phyloP scores from a whole-genome alignment of 2,113 vertebrate genomes.

The Antechinus stuartii region DNA sequence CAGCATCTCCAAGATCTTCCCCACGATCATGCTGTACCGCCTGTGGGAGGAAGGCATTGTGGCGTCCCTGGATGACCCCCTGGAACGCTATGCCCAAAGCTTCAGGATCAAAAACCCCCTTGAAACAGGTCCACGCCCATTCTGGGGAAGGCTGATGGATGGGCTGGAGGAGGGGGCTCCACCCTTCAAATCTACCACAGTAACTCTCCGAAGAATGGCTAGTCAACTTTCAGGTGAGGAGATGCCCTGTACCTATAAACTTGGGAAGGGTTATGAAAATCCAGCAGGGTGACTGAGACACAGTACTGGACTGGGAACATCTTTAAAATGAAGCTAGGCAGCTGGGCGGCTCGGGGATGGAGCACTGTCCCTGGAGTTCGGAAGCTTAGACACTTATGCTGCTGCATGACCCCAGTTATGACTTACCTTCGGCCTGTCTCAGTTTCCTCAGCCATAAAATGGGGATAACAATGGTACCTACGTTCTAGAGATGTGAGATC shows the following conservation, averaged over 20 bases:
- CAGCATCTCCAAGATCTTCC: conserved; percentile 95
- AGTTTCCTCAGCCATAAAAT: background rate
- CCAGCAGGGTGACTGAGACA: background rate
- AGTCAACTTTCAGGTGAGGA: conserved; percentile 90
- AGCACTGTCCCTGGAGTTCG: background rate
- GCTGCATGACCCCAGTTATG: background rate
- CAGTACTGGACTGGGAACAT: background rate
- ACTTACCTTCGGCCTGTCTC: background rate
- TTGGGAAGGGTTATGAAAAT: background rate
- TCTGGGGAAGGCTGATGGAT: conserved; percentile 86
- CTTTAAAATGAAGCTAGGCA: background rate
- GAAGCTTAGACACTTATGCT: background rate
- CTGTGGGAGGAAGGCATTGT: conserved; percentile 93
- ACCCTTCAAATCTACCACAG: conserved; percentile 84
- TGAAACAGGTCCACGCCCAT: conserved; percentile 80
- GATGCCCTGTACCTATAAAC: background rate
- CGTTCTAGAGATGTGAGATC: background rate
- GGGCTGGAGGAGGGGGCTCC: conserved; percentile 88
- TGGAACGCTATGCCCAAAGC: conserved; percentile 88
- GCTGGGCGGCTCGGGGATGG: background rate
- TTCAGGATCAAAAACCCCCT: conserved; percentile 93
- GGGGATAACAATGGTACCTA: background rate
- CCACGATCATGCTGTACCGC: conserved; percentile 93
- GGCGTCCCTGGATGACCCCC: conserved; percentile 90
- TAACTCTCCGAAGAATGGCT: conserved; percentile 94